phyloP scores from a whole-genome alignment of 2,113 vertebrate genomes.

The Sclerurus mexicanus region DNA sequence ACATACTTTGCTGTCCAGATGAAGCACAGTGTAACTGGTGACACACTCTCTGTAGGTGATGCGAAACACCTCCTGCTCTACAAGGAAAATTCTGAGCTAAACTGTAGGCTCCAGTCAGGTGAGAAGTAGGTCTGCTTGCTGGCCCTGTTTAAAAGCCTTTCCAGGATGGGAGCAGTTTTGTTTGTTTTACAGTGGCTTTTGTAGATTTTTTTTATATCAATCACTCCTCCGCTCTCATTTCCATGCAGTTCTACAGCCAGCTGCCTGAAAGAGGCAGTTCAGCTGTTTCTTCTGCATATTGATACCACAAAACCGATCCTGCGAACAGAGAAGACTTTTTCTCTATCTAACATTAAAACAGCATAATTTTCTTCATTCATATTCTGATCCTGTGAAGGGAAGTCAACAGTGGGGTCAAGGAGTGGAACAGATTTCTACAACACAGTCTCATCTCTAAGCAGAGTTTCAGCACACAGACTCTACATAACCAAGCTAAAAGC shows the following conservation, averaged over 20 bases:
- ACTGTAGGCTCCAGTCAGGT: background rate
- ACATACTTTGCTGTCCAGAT: background rate
- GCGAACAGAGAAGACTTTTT: background rate
- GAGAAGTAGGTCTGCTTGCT: background rate
- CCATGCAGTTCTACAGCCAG: background rate
- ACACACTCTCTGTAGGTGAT: rapidly evolving
- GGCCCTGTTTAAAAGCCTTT: background rate
- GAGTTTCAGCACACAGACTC: background rate
- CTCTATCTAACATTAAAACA: background rate
- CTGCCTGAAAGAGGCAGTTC: background rate
- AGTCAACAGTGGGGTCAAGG: background rate
- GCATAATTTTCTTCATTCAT: background rate
- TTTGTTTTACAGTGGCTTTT: background rate
- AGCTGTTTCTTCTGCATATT: background rate
- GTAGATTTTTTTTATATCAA: background rate
- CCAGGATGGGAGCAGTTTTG: background rate
- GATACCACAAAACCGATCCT: background rate
- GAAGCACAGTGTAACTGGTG: background rate
- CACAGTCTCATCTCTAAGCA: background rate
- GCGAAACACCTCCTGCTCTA: background rate
- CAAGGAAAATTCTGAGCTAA: background rate
- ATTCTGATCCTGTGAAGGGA: background rate
- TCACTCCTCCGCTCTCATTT: background rate
- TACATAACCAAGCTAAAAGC: background rate
- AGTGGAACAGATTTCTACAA: background rate